A percentile compares a stretch with the other conserved stretches of the same genome.
These are phyloP conservation scores for Drosophila pseudotalamancana DNA, from an alignment of 2,888 invertebrate genomes.

Conservation along the genomic window DNA sequence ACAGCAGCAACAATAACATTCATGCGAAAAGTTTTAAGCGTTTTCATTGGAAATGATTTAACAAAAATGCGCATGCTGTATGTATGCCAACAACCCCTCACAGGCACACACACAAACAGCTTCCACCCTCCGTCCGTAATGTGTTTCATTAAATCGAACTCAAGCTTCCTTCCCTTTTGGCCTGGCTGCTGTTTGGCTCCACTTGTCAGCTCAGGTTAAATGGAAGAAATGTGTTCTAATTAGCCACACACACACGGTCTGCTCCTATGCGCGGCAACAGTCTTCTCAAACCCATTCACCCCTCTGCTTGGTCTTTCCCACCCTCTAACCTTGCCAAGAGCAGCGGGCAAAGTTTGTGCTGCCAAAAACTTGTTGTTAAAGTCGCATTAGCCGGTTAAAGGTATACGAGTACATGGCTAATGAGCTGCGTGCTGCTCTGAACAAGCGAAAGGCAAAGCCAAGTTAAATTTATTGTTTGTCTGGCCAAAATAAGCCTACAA, in stretches of 20 bases:
- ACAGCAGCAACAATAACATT: constrained; percentile 57
- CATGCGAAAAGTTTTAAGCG: constrained; percentile 73
- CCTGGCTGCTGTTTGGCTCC: constrained; percentile 13
- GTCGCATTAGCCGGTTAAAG: constrained; percentile 73
- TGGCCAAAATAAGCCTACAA: constrained; percentile 28
- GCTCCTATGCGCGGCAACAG: constrained; percentile 23
- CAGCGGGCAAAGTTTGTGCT: constrained; percentile 42
- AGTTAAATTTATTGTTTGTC: constrained; percentile 65
- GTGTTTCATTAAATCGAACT: constrained; percentile 71
- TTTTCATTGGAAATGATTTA: constrained; percentile 75
- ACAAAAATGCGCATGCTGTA: constrained; percentile 46
- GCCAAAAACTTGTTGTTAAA: constrained; percentile 72
- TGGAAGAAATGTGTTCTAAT: constrained; percentile 79
- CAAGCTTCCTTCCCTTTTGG: constrained; percentile 16
- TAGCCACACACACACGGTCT: constrained; percentile 68
- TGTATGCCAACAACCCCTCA: constrained; percentile 34
- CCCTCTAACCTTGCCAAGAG: background rate
- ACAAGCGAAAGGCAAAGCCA: constrained; percentile 28
- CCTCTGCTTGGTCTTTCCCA: background rate
- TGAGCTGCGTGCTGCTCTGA: constrained; percentile 31
- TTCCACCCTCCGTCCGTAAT: constrained; percentile 31
- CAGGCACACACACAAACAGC: background rate
- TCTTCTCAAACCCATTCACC: background rate
- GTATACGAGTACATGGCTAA: constrained; percentile 53
- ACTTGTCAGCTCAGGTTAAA: constrained; percentile 64